Percentiles rank a stretch among this genome's conserved stretches.
Conservation (phyloP, 2,797 vertebrate species). For the Rhabdomys pumilio region DNA sequence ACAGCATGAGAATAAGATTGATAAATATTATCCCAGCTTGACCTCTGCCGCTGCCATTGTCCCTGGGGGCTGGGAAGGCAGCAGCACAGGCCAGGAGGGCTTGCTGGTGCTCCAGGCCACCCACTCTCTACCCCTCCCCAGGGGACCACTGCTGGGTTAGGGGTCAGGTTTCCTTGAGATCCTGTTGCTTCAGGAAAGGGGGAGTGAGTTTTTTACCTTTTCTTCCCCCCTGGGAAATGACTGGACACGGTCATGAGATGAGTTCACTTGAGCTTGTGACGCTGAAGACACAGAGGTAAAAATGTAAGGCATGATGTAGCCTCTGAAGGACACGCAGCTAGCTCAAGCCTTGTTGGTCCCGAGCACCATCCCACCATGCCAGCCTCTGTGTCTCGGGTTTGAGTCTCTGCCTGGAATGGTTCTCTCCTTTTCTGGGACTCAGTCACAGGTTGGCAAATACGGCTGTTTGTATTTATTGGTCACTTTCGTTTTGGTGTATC, state of each 20-base stretch:
- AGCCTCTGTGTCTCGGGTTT: background rate
- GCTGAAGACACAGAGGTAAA: background rate
- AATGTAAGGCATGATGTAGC: background rate
- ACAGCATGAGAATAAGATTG: slow-evolving; percentile 72
- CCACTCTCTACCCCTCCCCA: slow-evolving; percentile 74
- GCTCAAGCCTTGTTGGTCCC: background rate
- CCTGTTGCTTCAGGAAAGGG: slow-evolving; percentile 18
- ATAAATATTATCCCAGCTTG: slow-evolving; percentile 73
- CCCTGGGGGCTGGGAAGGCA: background rate
- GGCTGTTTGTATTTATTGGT: background rate
- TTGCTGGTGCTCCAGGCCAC: slow-evolving; percentile 74
- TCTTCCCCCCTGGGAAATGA: slow-evolving; percentile 76
- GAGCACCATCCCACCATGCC: rapidly evolving
- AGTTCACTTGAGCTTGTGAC: background rate
- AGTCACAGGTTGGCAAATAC: background rate
- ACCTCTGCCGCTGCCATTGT: slow-evolving; percentile 60
- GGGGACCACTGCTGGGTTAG: slow-evolving; percentile 45
- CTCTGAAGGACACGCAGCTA: rapidly evolving
- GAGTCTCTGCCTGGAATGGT: rapidly evolving
- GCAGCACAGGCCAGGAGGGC: background rate
- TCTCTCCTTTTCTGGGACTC: background rate
- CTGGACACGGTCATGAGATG: slow-evolving; percentile 79
- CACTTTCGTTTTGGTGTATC: background rate
- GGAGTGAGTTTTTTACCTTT: background rate
- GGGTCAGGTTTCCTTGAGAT: slow-evolving; percentile 73